phyloP scores from a whole-genome alignment of 2,888 invertebrate species.

The Cantharis nigra region DNA sequence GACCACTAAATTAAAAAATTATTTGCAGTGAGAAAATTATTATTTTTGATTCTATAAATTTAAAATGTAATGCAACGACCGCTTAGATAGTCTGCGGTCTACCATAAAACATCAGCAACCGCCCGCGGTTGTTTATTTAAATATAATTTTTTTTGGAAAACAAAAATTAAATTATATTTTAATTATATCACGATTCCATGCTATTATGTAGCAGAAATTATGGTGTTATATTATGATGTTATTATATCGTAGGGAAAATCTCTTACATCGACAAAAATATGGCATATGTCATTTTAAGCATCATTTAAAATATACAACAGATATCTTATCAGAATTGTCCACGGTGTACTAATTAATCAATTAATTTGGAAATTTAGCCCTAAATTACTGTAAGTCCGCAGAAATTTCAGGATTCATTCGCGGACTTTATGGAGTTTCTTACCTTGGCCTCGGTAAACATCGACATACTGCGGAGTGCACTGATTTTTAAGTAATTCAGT shows the following conservation, averaged over 20 bases:
- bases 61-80: neutral
- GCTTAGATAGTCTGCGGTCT: too few species aligned
- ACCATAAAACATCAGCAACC: neutral
- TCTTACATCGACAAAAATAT: neutral
- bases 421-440: too few species aligned
- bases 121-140: neutral
- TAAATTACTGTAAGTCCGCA: too few species aligned
- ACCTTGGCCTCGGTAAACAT: too few species aligned
- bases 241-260: neutral
- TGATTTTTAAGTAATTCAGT: too few species aligned
- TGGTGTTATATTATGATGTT: neutral
- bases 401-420: too few species aligned
- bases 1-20: too few species aligned
- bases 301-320: neutral
- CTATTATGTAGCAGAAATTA: neutral
- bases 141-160: neutral
- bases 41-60: neutral
- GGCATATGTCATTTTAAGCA: neutral
- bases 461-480: too few species aligned
- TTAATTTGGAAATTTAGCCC: neutral
- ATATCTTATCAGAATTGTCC: neutral
- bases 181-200: neutral
- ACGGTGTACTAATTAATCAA: neutral
- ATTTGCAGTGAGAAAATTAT: too few species aligned
- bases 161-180: neutral